A percentile compares a stretch with the other conserved stretches of the same genome.
These are phyloP conservation scores for Halesus radiatus DNA, from an alignment of 1,140 invertebrate genomes.

Conservation along the genomic window DNA sequence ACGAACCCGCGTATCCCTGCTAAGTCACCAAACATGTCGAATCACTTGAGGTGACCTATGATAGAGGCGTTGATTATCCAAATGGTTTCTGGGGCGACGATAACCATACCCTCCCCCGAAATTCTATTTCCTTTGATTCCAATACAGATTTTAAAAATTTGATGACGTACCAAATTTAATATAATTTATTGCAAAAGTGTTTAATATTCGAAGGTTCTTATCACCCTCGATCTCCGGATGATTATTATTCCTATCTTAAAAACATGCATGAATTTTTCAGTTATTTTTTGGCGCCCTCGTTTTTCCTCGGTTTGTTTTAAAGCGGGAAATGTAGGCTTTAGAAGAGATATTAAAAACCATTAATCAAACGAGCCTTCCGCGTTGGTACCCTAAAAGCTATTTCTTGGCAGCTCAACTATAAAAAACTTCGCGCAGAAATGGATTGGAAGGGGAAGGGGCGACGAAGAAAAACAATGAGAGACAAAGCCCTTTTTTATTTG, in stretches of 20 bases:
- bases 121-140: too few relatives aligned
- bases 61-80: too few relatives aligned
- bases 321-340: conserved; percentile 39
- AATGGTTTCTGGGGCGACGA: too few relatives aligned
- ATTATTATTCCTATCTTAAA: not conserved
- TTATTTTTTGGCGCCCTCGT: not conserved
- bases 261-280: conserved; percentile 19
- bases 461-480: conserved; percentile 39
- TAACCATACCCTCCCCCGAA: too few relatives aligned
- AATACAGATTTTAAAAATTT: too few relatives aligned
- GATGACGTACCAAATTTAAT: too few relatives aligned
- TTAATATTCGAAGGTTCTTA: too few relatives aligned
- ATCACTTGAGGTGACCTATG: too few relatives aligned
- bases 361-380: conserved; percentile 42
- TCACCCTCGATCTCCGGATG: not conserved
- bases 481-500: conserved; percentile 32
- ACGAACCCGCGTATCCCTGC: too few relatives aligned
- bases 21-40: too few relatives aligned
- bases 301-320: conserved; percentile 22
- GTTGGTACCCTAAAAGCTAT: conserved; percentile 38
- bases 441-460: conserved; percentile 14
- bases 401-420: conserved; percentile 44
- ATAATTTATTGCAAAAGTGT: too few relatives aligned
- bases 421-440: conserved; percentile 38
- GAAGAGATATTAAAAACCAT: conserved; percentile 43